Evolutionary conservation across 2,797 vertebrate genomes (phyloP).

Genomic region (Crocidura indochinensis): DNA sequence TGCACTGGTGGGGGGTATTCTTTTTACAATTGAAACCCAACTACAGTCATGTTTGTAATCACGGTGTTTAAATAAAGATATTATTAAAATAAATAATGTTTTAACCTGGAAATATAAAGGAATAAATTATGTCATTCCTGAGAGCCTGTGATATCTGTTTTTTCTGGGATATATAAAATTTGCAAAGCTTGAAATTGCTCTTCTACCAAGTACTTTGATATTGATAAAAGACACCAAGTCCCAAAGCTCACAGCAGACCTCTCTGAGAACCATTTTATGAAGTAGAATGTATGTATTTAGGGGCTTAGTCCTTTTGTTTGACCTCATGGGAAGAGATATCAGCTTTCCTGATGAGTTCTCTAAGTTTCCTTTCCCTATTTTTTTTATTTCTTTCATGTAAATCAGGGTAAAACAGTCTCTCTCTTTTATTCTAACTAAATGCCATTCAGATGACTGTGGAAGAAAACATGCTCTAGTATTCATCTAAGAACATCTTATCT

Average conservation of each 20-base stretch:
- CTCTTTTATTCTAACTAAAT: not conserved
- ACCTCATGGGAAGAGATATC: not conserved
- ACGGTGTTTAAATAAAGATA: too few species aligned
- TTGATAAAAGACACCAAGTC: not conserved
- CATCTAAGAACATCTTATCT: not conserved
- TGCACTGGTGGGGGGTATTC: too few species aligned
- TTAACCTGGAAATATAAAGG: too few species aligned
- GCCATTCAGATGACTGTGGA: not conserved
- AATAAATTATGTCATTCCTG: not conserved
- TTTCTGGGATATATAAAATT: not conserved
- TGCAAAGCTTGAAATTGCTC: not conserved
- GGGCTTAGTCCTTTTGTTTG: not conserved
- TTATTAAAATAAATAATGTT: too few species aligned
- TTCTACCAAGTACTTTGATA: not conserved
- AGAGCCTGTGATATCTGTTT: not conserved
- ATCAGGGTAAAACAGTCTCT: not conserved
- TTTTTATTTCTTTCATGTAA: not conserved
- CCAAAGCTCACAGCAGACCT: rapidly evolving
- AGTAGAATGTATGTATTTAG: not conserved
- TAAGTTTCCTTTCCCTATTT: not conserved
- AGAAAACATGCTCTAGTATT: not conserved
- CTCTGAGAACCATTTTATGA: not conserved
- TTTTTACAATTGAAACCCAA: too few species aligned
- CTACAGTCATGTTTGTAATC: too few species aligned
- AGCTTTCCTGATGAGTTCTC: not conserved